A percentile compares a stretch with the other conserved stretches of the same genome.
phyloP scores from a whole-genome alignment of 2,888 invertebrate species.

The Agonopterix subpropinquella region DNA sequence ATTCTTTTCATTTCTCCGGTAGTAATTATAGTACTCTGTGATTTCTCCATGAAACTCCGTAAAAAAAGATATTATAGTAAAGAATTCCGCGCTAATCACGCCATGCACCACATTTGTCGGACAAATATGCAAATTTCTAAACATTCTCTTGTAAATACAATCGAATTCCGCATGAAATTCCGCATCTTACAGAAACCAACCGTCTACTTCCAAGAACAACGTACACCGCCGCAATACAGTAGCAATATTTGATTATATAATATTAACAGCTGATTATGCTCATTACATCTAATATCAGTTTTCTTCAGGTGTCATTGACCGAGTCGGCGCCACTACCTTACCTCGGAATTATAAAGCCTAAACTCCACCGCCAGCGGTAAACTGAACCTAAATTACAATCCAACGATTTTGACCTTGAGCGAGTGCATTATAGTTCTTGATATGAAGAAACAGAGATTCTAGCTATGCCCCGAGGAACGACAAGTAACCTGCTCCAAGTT shows the following conservation, averaged over 20 bases:
- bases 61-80: too few relatives aligned
- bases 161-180: too few relatives aligned
- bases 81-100: too few relatives aligned
- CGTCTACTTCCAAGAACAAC: background rate
- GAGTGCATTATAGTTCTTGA: background rate
- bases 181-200: too few relatives aligned
- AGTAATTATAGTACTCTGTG: too few relatives aligned
- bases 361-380: background rate
- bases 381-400: background rate
- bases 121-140: background rate
- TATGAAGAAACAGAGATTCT: conserved; percentile 3
- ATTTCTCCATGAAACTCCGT: too few relatives aligned
- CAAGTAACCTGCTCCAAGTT: conserved; percentile 4
- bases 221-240: background rate
- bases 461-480: conserved; percentile 7
- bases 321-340: conserved; percentile 3
- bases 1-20: too few relatives aligned
- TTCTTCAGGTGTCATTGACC: conserved; percentile 10
- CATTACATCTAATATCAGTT: conserved; percentile 21
- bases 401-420: conserved; percentile 1
- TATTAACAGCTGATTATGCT: conserved; percentile 20
- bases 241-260: conserved; percentile 7
- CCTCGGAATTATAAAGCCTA: too few relatives aligned
- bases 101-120: too few relatives aligned
- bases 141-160: background rate